These are phyloP conservation scores for Pyrochroa serraticornis DNA, from an alignment of 2,888 invertebrate species.

Conservation along the genomic window DNA sequence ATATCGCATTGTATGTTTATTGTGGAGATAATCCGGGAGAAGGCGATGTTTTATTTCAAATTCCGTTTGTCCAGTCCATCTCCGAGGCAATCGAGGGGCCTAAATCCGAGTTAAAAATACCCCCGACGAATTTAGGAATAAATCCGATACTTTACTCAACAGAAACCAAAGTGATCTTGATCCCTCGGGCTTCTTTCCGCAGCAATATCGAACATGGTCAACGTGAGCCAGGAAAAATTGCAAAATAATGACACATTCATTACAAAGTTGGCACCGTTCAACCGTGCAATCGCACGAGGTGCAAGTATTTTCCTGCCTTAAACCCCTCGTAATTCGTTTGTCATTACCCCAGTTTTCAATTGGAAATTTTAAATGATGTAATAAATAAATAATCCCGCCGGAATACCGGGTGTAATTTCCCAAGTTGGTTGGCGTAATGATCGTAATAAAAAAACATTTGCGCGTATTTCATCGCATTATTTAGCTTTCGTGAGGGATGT, in stretches of 20 bases:
- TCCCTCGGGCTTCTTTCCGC: slow-evolving; percentile 33
- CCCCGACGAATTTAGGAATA: slow-evolving; percentile 36
- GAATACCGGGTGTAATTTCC: neutral
- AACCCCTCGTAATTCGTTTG: slow-evolving; percentile 22
- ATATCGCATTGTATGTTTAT: too few species aligned
- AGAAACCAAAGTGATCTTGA: slow-evolving; percentile 38
- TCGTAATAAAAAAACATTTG: neutral
- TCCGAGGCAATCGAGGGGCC: slow-evolving; percentile 26
- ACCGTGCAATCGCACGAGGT: slow-evolving; percentile 17
- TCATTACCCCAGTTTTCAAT: slow-evolving; percentile 21
- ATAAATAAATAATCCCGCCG: neutral
- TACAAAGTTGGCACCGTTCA: slow-evolving; percentile 20
- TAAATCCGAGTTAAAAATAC: slow-evolving; percentile 39
- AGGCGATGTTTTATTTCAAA: slow-evolving; percentile 16
- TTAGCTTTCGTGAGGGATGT: slow-evolving; percentile 22
- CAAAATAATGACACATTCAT: slow-evolving; percentile 34
- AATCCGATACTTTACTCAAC: slow-evolving; percentile 36
- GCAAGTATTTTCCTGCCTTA: neutral
- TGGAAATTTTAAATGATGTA: neutral
- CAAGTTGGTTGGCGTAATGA: neutral
- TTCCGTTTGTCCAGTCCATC: slow-evolving; percentile 25
- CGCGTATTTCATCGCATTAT: slow-evolving; percentile 15
- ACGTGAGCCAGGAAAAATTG: slow-evolving; percentile 41
- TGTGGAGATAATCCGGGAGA: slow-evolving; percentile 16
- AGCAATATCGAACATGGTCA: slow-evolving; percentile 41